Percentiles rank a stretch among this genome's conserved stretches.
These are phyloP conservation scores for Pipistrellus nathusii DNA, from an alignment of 2,797 vertebrate genomes.

Conservation along the genomic window DNA sequence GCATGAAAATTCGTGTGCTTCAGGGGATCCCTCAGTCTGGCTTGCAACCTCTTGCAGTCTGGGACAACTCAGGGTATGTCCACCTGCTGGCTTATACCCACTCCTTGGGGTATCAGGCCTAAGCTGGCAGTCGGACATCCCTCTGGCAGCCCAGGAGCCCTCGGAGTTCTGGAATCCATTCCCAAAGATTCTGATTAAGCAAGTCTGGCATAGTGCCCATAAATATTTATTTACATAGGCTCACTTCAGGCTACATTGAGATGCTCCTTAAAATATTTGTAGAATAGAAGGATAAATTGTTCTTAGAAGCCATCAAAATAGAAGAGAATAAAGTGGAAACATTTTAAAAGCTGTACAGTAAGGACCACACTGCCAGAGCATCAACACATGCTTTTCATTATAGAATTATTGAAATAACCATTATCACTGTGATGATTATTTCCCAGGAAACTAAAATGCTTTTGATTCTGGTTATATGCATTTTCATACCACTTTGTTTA, in stretches of 20 bases:
- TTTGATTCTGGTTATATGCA: neutral
- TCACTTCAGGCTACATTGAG: constrained; percentile 13
- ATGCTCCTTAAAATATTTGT: constrained; percentile 28
- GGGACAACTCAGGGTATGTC: too few species aligned
- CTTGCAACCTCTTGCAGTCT: too few species aligned
- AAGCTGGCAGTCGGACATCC: too few species aligned
- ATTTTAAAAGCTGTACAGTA: neutral
- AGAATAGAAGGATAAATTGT: neutral
- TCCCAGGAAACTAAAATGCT: neutral
- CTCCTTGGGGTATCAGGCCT: too few species aligned
- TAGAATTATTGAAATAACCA: neutral
- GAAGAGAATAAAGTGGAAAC: neutral
- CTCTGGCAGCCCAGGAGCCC: too few species aligned
- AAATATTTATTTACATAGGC: neutral
- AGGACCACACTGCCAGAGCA: neutral
- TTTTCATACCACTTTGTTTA: neutral
- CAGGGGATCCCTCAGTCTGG: too few species aligned
- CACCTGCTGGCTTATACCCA: too few species aligned
- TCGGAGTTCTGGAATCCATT: neutral
- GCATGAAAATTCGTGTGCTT: too few species aligned
- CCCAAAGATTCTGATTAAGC: neutral
- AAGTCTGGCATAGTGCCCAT: neutral
- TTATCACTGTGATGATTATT: neutral
- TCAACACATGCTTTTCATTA: neutral
- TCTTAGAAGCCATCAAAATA: constrained; percentile 5